These are phyloP conservation scores for Xanthia icteritia DNA, from an alignment of 2,888 invertebrate species.

Conservation along the genomic window DNA sequence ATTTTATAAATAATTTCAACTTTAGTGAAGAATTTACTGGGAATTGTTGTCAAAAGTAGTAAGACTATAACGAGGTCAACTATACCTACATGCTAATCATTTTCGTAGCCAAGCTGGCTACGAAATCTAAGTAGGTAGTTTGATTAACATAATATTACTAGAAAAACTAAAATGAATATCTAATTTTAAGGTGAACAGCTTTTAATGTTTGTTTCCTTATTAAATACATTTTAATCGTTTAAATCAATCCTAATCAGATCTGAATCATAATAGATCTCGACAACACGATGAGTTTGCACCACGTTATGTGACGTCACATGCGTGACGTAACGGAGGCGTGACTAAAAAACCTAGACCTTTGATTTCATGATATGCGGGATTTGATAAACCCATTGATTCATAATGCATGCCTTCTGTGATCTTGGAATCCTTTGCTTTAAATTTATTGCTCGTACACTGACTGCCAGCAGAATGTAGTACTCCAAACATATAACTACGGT, in stretches of 20 bases:
- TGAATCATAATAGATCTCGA: conserved; percentile 8
- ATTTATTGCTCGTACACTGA: background rate
- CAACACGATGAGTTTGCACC: conserved; percentile 13
- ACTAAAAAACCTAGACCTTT: conserved; percentile 52
- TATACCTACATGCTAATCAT: background rate
- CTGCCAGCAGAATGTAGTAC: background rate
- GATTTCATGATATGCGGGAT: conserved; percentile 4
- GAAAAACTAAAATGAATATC: conserved; percentile 1
- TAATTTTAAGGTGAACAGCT: conserved; percentile 11
- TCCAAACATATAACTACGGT: too few relatives aligned
- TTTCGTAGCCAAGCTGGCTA: background rate
- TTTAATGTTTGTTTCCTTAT: conserved; percentile 22
- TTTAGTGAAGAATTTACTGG: background rate
- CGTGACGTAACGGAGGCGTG: conserved; percentile 33
- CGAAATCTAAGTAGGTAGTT: background rate
- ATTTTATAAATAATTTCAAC: background rate
- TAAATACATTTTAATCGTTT: background rate
- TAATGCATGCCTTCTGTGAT: conserved; percentile 14
- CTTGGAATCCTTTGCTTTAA: conserved; percentile 20
- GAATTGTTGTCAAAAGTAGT: background rate
- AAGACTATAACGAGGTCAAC: background rate
- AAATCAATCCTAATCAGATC: conserved; percentile 12
- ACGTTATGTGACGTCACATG: background rate
- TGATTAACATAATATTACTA: conserved; percentile 1
- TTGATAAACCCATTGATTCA: conserved; percentile 37